phyloP scores from a whole-genome alignment of 2,888 invertebrate genomes.

The Micoletzkya japonica region DNA sequence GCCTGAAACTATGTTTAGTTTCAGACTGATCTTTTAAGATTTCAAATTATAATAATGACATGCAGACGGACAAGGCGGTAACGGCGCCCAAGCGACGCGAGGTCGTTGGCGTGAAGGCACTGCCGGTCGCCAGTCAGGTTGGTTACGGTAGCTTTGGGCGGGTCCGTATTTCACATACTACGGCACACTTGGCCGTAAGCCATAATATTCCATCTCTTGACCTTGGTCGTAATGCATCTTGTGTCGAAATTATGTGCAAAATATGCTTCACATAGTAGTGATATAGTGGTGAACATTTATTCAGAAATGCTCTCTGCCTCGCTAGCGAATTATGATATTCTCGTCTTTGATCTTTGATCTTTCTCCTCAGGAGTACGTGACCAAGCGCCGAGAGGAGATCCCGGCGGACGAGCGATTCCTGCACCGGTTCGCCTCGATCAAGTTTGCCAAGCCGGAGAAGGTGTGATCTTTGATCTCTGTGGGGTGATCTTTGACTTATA shows the following conservation, averaged over 20 bases:
- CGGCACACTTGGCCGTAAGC: not conserved
- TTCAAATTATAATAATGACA: too few species aligned
- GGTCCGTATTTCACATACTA: not conserved
- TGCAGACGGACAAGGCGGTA: not conserved
- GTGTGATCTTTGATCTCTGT: not conserved
- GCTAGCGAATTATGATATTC: too few species aligned
- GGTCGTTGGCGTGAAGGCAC: slow-evolving; percentile 42
- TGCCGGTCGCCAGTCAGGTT: slow-evolving; percentile 48
- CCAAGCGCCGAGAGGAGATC: slow-evolving; percentile 68
- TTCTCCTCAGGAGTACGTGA: slow-evolving; percentile 51
- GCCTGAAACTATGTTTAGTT: too few species aligned
- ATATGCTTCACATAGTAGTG: too few species aligned
- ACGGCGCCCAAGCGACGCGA: slow-evolving; percentile 8
- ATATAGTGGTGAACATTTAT: too few species aligned
- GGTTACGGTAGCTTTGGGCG: not conserved
- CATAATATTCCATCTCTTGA: too few species aligned
- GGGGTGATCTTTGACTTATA: not conserved
- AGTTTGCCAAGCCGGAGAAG: slow-evolving; percentile 35
- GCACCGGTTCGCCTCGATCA: slow-evolving; percentile 69
- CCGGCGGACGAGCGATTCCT: slow-evolving; percentile 88
- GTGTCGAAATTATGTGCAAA: too few species aligned
- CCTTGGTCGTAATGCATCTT: not conserved
- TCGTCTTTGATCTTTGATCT: not conserved
- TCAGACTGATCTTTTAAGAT: too few species aligned
- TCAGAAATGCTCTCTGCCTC: not conserved